A percentile compares a stretch with the other conserved stretches of the same genome.
phyloP scores from a whole-genome alignment of 2,797 vertebrate genomes.

The Enteromius argenteus region DNA sequence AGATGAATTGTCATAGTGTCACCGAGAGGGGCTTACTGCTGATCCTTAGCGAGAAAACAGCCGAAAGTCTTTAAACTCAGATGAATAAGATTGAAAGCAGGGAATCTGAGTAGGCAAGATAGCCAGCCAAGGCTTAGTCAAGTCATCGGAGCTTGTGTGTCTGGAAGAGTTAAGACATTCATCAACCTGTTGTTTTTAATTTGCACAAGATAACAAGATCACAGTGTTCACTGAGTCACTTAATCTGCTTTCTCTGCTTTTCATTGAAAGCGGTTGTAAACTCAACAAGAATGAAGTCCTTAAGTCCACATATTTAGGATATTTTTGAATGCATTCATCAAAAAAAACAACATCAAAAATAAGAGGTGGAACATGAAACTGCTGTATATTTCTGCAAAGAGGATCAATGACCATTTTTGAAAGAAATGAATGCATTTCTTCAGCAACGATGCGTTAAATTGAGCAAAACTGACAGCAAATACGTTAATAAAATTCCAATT shows the following conservation, averaged over 20 bases:
- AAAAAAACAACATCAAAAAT: not conserved
- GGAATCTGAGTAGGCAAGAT: conserved; percentile 35
- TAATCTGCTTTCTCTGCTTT: conserved; percentile 11
- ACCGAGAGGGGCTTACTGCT: conserved; percentile 24
- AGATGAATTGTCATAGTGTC: conserved; percentile 42
- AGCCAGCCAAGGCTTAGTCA: conserved; percentile 14
- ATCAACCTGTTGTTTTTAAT: conserved; percentile 50
- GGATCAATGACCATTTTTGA: no score
- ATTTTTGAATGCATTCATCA: not conserved
- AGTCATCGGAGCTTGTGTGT: not conserved
- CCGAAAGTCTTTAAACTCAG: conserved; percentile 22
- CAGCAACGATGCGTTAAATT: not conserved
- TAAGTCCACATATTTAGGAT: conserved; percentile 10
- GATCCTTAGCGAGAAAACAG: conserved; percentile 30
- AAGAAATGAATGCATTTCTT: no score
- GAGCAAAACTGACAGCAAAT: not conserved
- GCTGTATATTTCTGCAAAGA: not conserved
- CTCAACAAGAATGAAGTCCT: conserved; percentile 11
- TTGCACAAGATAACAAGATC: conserved; percentile 46
- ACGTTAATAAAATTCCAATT: not conserved
- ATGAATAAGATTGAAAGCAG: conserved; percentile 41
- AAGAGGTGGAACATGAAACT: conserved; percentile 9
- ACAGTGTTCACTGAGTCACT: conserved; percentile 8
- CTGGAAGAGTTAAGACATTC: conserved; percentile 27
- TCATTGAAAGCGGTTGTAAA: conserved; percentile 20